Conservation (phyloP, 2,888 invertebrate species). For the Argyresthia albistria region DNA sequence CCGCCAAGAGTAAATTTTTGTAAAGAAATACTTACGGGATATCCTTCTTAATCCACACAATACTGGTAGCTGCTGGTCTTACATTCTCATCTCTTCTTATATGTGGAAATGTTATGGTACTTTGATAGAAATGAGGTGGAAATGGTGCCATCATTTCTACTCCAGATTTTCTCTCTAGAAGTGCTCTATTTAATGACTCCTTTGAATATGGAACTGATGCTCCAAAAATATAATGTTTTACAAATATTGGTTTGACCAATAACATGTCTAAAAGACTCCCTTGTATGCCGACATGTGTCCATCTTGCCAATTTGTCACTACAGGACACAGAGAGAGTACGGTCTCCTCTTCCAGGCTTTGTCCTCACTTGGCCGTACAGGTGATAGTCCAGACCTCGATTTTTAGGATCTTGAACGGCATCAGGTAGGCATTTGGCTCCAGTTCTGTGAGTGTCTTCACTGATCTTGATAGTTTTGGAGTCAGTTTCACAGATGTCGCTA, state of each 20-base stretch:
- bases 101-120: slow-evolving; percentile 27
- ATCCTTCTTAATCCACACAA: slow-evolving; percentile 39
- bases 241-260: slow-evolving; percentile 76
- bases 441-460: slow-evolving; percentile 76
- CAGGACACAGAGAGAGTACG: slow-evolving; percentile 92
- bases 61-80: slow-evolving; percentile 43
- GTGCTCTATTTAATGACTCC: slow-evolving; percentile 70
- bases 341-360: slow-evolving; percentile 93
- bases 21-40: slow-evolving; percentile 26
- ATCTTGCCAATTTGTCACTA: slow-evolving; percentile 93
- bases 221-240: slow-evolving; percentile 81
- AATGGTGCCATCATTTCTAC: slow-evolving; percentile 12
- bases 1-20: no score
- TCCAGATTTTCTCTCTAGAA: slow-evolving; percentile 40
- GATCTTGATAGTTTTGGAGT: slow-evolving; percentile 22
- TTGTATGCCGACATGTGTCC: slow-evolving; percentile 89
- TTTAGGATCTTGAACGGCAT: slow-evolving; percentile 71
- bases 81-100: slow-evolving; percentile 22
- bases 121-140: slow-evolving; percentile 33
- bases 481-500: slow-evolving; percentile 20
- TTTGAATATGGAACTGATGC: slow-evolving; percentile 75
- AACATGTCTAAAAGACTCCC: slow-evolving; percentile 84
- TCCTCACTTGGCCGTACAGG: slow-evolving; percentile 79
- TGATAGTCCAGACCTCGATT: slow-evolving; percentile 76
- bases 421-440: slow-evolving; percentile 87